Conservation (phyloP, 2,797 vertebrate species). For the Poecilia gillii region DNA sequence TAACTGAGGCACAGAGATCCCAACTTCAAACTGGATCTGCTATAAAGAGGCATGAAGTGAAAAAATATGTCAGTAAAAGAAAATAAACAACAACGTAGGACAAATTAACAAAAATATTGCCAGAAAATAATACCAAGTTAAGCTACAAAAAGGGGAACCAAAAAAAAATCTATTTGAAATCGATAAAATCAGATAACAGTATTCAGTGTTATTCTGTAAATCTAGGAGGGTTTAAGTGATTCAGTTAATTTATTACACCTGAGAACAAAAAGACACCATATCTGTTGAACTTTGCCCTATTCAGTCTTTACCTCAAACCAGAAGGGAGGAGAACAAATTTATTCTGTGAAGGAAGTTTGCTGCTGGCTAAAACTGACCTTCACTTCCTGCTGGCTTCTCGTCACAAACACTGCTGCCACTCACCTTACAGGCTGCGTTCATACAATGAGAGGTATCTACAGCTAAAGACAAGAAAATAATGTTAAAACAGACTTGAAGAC, state of each 20-base stretch:
- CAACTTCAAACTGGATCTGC: not conserved
- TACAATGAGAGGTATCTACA: not conserved
- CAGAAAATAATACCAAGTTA: not conserved
- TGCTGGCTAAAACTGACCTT: not conserved
- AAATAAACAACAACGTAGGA: not conserved
- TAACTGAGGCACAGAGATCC: not conserved
- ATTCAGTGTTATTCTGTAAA: not conserved
- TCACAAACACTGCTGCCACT: not conserved
- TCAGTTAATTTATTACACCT: not conserved
- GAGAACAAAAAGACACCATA: not conserved
- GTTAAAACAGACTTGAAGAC: not conserved
- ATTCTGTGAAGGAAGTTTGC: not conserved
- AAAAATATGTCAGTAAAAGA: not conserved
- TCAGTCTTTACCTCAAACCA: not conserved
- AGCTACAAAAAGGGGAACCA: not conserved
- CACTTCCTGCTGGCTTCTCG: not conserved
- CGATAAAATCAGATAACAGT: not conserved
- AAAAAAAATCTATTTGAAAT: not conserved
- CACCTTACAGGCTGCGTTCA: not conserved
- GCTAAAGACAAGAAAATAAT: not conserved
- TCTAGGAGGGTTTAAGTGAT: not conserved
- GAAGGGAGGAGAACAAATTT: not conserved
- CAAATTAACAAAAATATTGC: not conserved
- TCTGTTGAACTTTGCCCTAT: not conserved
- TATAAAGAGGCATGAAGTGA: not conserved